Evolutionary conservation across 2,797 vertebrate genomes (phyloP), one percentile per base, ranked within the genome.

Genomic region (Enteromius fasciolatus): DNA sequence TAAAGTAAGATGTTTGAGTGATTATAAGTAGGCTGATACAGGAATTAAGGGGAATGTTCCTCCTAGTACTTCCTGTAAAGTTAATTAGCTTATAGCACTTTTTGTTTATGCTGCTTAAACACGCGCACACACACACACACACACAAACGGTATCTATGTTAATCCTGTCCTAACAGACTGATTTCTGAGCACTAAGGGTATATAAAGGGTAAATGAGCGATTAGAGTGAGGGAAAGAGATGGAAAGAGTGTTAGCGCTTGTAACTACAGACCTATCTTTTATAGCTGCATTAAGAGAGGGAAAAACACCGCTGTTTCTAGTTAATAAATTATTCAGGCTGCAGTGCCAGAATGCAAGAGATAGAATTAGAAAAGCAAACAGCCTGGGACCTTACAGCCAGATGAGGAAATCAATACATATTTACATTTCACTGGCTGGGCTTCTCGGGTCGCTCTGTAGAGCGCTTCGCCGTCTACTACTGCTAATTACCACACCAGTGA

Each of bases 381-480:
- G 79, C 76, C 80, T 84, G 83, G 80, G 66, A 81, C 77, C 66
- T 85, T 81, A 87, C 70, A 86, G 83, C 69, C 72, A 82, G 81
- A 86, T 78, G 77, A 86, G 61, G 82, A 86, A 86, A 88, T 87
- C 80, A 81, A 86, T 84, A 77, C 79, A 84, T 88, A 86, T 88
- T 87, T 87, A 83, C 84, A 83, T 88, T 84, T 82, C 54, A 77
- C 73, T 81, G 64, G 73, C 80, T 68, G 70, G 82, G 73, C 69
- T 73, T 80, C 79, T 81, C 68, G 44, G 86, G 86, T 83, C 78
- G 57, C 75, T 48, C 18, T 48, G 17, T 57, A 48, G 50, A 54
- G 48, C 17, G 25, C 57, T 61, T 18, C 3, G 31, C 59, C 23
- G 23, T 84, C 66, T 79, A 67, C 39, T 50, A 67, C 63, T 52